Evolutionary conservation across 1,140 invertebrate species (phyloP), one percentile per base, ranked within the genome.

Genomic region (Anagrus nilaparvatae): DNA sequence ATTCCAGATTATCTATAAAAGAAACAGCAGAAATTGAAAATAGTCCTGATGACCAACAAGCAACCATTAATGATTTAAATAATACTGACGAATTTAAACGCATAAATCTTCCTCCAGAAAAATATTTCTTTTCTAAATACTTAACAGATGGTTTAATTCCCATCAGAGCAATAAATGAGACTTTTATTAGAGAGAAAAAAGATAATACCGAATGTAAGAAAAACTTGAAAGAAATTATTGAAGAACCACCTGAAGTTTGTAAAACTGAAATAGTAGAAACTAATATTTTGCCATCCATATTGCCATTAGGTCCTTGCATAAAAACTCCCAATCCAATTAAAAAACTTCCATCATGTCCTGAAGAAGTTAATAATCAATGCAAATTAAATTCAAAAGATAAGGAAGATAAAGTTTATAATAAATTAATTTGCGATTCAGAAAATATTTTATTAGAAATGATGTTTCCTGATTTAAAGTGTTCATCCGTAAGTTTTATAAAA

Each of bases 251-350:
- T n/a, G 54, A 55, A 25, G 13, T n/a, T n/a, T n/a, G n/a, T n/a
- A n/a, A n/a, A 12, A 48, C 46, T 31, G 39, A 34, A 20, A 34
- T 25, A 12, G 42, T 46, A 3, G 39, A 40, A 0, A 18, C 43
- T 8, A 46, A 47, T 5, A 51, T 55, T 8, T 40, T 29, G 7
- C 55, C 60, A 5, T 14, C 27, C 14, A 38, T 69, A 19, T 47
- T 69, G 43, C 61, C 65, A 8, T 31, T 66, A 5, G 66, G 66
- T 3, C 56, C 59, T 12, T 41, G 51, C 5, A 67, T 69, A n/a
- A 59, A 43, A 25, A 67, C 65, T 3, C 63, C 63, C 2, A 38
- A 42, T 12, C 23, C 40, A 0, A 40, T 41, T 4, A 50, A 24
- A 25, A 57, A 44, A 30, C 0, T n/a, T 0, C 28, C 47, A 9